Conservation (phyloP, 2,888 invertebrate species). For the Drosophila meridionalis region DNA sequence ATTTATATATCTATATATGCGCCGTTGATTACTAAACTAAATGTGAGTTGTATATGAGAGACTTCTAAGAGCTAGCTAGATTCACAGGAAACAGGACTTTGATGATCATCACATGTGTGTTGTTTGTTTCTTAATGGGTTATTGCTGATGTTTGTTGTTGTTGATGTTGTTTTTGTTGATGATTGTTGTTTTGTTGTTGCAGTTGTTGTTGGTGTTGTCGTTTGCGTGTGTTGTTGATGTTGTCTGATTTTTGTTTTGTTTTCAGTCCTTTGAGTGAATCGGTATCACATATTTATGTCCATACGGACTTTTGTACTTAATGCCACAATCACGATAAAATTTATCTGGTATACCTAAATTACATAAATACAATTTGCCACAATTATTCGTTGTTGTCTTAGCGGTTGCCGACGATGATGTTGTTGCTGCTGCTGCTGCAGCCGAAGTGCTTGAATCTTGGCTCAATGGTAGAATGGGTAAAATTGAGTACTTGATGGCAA, state of each 20-base stretch:
- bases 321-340: constrained; percentile 90
- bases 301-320: constrained; percentile 94
- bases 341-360: constrained; percentile 93
- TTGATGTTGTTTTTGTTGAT: constrained; percentile 50
- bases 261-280: constrained; percentile 87
- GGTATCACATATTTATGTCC: constrained; percentile 93
- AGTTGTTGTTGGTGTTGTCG: constrained; percentile 20
- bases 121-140: constrained; percentile 34
- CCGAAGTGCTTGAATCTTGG: constrained; percentile 45
- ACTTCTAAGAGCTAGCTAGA: constrained; percentile 76
- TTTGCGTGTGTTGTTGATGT: constrained; percentile 35
- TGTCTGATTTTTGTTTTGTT: constrained; percentile 74
- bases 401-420: constrained; percentile 30
- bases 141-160: constrained; percentile 17
- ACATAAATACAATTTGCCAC: constrained; percentile 92
- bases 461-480: constrained; percentile 90
- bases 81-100: constrained; percentile 80
- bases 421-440: constrained; percentile 20
- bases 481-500: constrained; percentile 89
- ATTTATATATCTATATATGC: constrained; percentile 32
- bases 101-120: constrained; percentile 79
- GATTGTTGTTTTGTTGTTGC: constrained; percentile 43
- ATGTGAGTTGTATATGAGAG: constrained; percentile 66
- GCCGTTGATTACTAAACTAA: constrained; percentile 60
- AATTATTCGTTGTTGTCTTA: constrained; percentile 83